phyloP scores from a whole-genome alignment of 2,888 invertebrate species.

The Melikaiella ostensackeni region DNA sequence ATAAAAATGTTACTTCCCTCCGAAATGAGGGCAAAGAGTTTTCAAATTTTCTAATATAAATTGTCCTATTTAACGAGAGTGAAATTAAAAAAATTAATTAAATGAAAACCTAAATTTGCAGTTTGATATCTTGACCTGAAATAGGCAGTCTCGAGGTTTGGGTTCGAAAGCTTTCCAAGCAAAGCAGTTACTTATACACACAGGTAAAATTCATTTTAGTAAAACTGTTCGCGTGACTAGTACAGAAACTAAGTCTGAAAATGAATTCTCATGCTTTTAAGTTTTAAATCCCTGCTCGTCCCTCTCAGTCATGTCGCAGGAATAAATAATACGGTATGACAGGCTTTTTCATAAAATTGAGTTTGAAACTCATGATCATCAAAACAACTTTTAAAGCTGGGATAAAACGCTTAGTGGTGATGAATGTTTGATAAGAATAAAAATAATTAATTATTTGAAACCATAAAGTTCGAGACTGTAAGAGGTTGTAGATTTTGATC shows the following conservation, averaged over 20 bases:
- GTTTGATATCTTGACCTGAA: not conserved
- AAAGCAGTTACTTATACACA: conserved; percentile 1
- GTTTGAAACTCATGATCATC: no score
- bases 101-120: not conserved
- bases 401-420: no score
- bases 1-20: not conserved
- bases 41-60: not conserved
- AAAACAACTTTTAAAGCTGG: no score
- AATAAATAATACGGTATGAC: not conserved
- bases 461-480: no score
- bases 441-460: no score
- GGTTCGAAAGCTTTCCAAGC: not conserved
- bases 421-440: no score
- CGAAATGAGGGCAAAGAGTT: not conserved
- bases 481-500: no score
- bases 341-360: not conserved
- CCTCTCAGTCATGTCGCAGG: not conserved
- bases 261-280: conserved; percentile 18
- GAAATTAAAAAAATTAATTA: not conserved
- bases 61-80: not conserved
- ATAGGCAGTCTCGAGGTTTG: not conserved
- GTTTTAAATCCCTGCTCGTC: not conserved
- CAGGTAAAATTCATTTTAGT: conserved; percentile 17
- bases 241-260: conserved; percentile 5
- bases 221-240: conserved; percentile 8